These are phyloP conservation scores for Ceratina australensis DNA, from an alignment of 1,140 invertebrate species.

Conservation along the genomic window DNA sequence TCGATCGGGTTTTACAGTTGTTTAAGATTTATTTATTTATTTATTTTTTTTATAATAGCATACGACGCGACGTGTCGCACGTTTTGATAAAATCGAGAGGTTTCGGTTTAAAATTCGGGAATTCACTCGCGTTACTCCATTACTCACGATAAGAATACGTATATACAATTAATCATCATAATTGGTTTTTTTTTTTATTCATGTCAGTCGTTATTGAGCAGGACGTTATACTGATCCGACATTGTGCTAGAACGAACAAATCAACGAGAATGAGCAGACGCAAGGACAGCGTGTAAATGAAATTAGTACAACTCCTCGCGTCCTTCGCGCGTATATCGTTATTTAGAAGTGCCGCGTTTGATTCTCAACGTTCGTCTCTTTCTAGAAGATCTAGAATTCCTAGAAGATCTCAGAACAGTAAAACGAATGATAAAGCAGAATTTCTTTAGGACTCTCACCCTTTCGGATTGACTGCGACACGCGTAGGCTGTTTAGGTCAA, in stretches of 20 bases:
- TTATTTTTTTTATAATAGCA: not conserved
- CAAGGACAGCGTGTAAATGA: conserved; percentile 1
- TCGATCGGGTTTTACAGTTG: not conserved
- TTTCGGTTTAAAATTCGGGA: conserved; percentile 22
- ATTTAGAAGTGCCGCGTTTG: not conserved
- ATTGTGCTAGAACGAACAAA: conserved; percentile 35
- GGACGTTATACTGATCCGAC: conserved; percentile 51
- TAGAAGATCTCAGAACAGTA: too few relatives aligned
- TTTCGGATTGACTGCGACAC: too few relatives aligned
- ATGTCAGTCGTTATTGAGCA: conserved; percentile 50
- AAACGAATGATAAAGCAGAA: not conserved
- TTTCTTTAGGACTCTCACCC: not conserved
- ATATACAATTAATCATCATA: conserved; percentile 50
- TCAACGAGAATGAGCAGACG: conserved; percentile 21
- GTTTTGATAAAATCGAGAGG: conserved; percentile 30
- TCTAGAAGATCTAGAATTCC: too few relatives aligned
- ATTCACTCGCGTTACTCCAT: conserved; percentile 34
- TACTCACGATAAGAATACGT: conserved; percentile 44
- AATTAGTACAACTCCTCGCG: conserved; percentile 1
- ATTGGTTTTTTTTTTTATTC: conserved; percentile 25
- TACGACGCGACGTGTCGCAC: conserved; percentile 10
- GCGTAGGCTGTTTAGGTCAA: too few relatives aligned
- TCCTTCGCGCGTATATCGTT: too few relatives aligned
- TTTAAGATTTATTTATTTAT: not conserved
- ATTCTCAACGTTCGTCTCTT: not conserved